These are phyloP conservation scores for Eristalinus aeneus DNA, from an alignment of 2,888 invertebrate species.

Conservation along the genomic window DNA sequence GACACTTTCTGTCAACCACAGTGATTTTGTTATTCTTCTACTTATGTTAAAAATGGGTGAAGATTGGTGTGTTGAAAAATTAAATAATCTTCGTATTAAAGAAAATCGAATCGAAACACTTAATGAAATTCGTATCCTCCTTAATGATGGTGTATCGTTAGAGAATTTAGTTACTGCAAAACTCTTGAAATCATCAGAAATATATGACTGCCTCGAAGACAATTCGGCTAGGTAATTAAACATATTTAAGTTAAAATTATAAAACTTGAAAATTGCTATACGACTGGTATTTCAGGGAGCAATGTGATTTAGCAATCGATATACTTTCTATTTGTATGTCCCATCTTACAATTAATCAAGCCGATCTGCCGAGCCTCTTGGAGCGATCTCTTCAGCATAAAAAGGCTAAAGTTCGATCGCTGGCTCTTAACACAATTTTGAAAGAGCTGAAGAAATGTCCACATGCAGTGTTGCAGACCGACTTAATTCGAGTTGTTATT, in stretches of 20 bases:
- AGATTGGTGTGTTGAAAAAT: constrained; percentile 81
- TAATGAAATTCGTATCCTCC: constrained; percentile 80
- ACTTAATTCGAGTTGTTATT: constrained; percentile 74
- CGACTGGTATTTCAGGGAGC: constrained; percentile 80
- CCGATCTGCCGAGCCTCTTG: constrained; percentile 83
- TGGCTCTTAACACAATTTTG: constrained; percentile 85
- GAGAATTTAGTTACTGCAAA: constrained; percentile 80
- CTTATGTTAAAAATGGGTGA: constrained; percentile 75
- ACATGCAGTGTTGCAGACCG: constrained; percentile 66
- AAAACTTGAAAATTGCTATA: not conserved
- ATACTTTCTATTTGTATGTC: constrained; percentile 85
- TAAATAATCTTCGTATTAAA: constrained; percentile 79
- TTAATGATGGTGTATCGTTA: constrained; percentile 78
- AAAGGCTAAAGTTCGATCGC: constrained; percentile 83
- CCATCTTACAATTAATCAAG: constrained; percentile 84
- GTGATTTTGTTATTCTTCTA: constrained; percentile 29
- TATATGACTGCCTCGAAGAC: constrained; percentile 85
- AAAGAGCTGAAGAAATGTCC: constrained; percentile 72
- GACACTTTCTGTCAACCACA: not conserved
- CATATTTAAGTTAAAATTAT: not conserved
- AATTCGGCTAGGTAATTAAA: constrained; percentile 50
- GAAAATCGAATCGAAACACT: constrained; percentile 80
- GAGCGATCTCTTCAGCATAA: constrained; percentile 85
- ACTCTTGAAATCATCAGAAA: constrained; percentile 82
- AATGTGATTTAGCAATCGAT: constrained; percentile 84